Evolutionary conservation across 1,140 invertebrate species (phyloP).

Genomic region (Papilio glaucus): DNA sequence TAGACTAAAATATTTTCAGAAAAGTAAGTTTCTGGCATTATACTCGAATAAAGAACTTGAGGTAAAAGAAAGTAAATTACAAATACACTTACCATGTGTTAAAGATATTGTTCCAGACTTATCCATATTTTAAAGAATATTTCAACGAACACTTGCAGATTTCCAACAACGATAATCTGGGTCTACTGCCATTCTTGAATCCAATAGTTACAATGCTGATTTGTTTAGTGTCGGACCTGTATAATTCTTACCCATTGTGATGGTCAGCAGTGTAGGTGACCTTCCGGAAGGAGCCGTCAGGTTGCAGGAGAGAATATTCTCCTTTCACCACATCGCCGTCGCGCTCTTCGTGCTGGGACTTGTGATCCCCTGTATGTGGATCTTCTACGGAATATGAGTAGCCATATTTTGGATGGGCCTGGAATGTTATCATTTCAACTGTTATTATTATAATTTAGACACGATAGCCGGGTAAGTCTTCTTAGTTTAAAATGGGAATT

Average conservation of each 20-base stretch:
- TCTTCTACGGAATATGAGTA: constrained; percentile 82
- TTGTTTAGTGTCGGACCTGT: background rate
- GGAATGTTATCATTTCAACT: constrained; percentile 33
- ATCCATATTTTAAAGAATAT: too few relatives aligned
- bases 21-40: too few relatives aligned
- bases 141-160: too few relatives aligned
- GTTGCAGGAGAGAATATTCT: constrained; percentile 73
- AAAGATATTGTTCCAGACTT: too few relatives aligned
- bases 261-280: constrained; percentile 77
- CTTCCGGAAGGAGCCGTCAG: constrained; percentile 75
- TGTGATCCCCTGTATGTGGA: constrained; percentile 80
- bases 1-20: too few relatives aligned
- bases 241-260: constrained; percentile 67
- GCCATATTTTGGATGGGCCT: constrained; percentile 79
- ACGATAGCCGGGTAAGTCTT: too few relatives aligned
- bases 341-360: constrained; percentile 79
- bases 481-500: too few relatives aligned
- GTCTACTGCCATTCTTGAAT: too few relatives aligned
- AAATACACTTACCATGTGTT: too few relatives aligned
- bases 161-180: too few relatives aligned
- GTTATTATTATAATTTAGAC: constrained; percentile 20
- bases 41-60: too few relatives aligned
- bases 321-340: constrained; percentile 82
- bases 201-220: background rate
- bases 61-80: too few relatives aligned